Conservation (phyloP, 2,888 invertebrate genomes). For the Harpalus rufipes region DNA sequence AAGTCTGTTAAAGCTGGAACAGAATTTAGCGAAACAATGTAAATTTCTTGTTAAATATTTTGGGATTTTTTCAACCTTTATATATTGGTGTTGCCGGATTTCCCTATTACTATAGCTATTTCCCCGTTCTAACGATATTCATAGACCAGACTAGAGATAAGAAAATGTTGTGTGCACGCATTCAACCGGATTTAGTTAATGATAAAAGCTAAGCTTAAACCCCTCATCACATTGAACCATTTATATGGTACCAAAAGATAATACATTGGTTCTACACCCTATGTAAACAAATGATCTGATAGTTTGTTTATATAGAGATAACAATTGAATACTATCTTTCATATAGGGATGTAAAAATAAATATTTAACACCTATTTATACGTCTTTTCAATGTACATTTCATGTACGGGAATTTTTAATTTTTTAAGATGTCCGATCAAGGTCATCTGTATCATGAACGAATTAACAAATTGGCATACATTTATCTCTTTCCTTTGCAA, state of each 20-base stretch:
- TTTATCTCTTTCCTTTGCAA: no score
- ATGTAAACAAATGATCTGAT: neutral
- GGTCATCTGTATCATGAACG: no score
- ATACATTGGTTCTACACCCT: neutral
- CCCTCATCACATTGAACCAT: constrained; percentile 47
- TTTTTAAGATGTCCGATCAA: no score
- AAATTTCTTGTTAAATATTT: neutral
- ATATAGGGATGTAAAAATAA: neutral
- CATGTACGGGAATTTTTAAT: no score
- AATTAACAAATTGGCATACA: no score
- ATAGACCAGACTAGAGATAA: constrained; percentile 37
- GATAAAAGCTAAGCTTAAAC: constrained; percentile 49
- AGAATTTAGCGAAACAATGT: neutral
- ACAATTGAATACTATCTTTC: neutral
- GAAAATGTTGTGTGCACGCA: neutral
- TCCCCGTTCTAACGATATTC: constrained; percentile 20
- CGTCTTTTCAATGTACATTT: no score
- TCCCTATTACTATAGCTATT: neutral
- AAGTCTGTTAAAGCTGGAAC: no score
- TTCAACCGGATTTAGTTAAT: constrained; percentile 58
- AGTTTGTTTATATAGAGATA: neutral
- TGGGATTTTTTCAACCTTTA: neutral
- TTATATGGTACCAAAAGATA: constrained; percentile 41
- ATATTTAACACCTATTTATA: no score
- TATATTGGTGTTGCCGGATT: neutral